Evolutionary conservation across 2,113 vertebrate genomes (phyloP), one percentile per base, ranked within the genome.

Genomic region (Lampris megalopsis): DNA sequence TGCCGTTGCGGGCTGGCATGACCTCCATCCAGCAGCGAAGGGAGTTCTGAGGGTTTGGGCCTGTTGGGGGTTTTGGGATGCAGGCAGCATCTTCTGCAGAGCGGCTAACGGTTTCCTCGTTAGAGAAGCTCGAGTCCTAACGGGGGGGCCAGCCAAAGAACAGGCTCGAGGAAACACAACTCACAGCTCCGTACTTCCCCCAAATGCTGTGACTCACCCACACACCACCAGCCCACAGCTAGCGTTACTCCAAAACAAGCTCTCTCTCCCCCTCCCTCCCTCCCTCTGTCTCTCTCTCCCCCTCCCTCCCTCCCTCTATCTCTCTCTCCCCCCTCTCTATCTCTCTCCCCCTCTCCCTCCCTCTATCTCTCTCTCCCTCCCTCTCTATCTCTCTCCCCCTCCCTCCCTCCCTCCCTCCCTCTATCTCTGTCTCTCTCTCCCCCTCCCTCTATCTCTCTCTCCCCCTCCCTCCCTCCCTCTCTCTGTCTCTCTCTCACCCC

Each of bases 101-200:
- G 73, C 68, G 13, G 68, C 73, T 76, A 35, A 54, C 71, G 73
- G 82, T 73, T 78, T 70, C 75, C 80, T 83, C 64, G 68, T 80
- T 81, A 35, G 24, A 70, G 82, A 76, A 73, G 86, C 62, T 3
- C 54, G 65, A 40, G 63, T 75, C 75, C 76, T 86, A 75, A 87
- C 80, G 75, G 61, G 80, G 88, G 82, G 83, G 67, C 78, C 80
- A 72, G 68, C 88, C 73, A 83, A 81, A 75, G 76, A 85, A 82
- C 64, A 76, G 60, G 82, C 91, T 79, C 24, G 54, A 54, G 89
- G 88, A 91, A 91, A 91, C 88, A 86, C 82, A 70, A 85, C 83
- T 89, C 84, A 77, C 77, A 74, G 84, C 88, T 88, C 84, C 59
- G 59, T 54, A 74, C 79, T 62, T 86, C 70, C 70, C 84, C 75